phyloP scores from a whole-genome alignment of 2,113 vertebrate species.

The pig (Sus scrofa) region DNA sequence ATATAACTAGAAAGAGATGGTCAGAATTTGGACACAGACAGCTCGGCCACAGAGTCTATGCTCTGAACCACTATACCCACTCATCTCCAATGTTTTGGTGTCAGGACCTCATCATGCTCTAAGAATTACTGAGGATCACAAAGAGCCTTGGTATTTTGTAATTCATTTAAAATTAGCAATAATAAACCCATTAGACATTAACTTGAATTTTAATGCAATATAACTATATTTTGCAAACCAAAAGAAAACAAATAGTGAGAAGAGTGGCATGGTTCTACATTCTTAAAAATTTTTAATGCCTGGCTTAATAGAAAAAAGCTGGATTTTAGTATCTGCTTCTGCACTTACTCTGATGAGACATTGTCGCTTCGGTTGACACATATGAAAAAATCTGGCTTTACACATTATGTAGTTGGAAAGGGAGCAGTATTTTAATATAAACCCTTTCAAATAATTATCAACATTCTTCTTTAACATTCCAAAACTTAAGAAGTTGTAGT shows the following conservation, averaged over 20 bases:
- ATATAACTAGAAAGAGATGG: background rate
- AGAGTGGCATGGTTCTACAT: background rate
- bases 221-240: background rate
- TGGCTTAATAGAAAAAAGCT: background rate
- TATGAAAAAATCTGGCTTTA: background rate
- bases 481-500: background rate
- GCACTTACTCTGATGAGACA: slow-evolving; percentile 29
- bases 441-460: background rate
- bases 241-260: background rate
- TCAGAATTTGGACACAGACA: background rate
- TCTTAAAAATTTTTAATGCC: slow-evolving; percentile 2
- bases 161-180: background rate
- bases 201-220: background rate
- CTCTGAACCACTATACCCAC: background rate
- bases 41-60: background rate
- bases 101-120: background rate
- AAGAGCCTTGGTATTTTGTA: background rate
- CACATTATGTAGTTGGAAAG: slow-evolving; percentile 18
- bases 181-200: background rate
- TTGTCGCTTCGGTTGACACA: background rate
- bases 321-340: background rate
- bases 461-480: background rate
- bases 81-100: background rate
- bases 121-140: background rate
- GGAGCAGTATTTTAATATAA: background rate